Evolutionary conservation across 2,113 vertebrate species (phyloP).

Genomic region (Myrmecophaga tridactyla): DNA sequence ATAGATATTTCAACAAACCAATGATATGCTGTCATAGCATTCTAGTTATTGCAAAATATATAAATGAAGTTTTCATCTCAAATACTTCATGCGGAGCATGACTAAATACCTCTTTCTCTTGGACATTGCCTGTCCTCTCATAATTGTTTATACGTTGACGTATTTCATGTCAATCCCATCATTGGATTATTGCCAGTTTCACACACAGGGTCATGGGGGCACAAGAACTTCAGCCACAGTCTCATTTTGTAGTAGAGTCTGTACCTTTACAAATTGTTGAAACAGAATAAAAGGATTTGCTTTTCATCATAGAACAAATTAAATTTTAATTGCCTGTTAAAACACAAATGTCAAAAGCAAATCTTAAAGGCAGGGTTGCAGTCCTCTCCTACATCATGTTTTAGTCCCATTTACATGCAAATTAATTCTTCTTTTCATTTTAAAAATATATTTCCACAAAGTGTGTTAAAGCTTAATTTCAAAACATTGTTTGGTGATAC

Average conservation of each 20-base stretch:
- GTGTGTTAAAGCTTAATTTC: constrained; percentile 47
- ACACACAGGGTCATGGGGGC: constrained; percentile 54
- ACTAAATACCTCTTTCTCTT: not conserved
- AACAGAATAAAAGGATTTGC: constrained; percentile 82
- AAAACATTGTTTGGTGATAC: constrained; percentile 14
- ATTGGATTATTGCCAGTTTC: constrained; percentile 64
- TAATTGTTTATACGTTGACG: constrained; percentile 1
- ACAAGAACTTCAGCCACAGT: constrained; percentile 70
- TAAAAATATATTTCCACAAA: constrained; percentile 56
- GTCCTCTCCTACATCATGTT: constrained; percentile 68
- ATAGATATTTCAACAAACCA: not conserved
- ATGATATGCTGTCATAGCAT: not conserved
- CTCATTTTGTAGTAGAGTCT: constrained; percentile 74
- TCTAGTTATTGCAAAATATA: not conserved
- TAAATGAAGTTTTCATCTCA: not conserved
- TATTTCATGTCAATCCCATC: constrained; percentile 43
- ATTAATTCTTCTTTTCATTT: constrained; percentile 76
- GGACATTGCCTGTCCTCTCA: not conserved
- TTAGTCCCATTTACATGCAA: constrained; percentile 75
- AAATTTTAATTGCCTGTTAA: constrained; percentile 85
- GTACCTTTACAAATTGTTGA: constrained; percentile 71
- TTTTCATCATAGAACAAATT: constrained; percentile 82
- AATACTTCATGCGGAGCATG: not conserved
- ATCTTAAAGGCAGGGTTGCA: constrained; percentile 75
- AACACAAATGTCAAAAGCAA: constrained; percentile 85